Evolutionary conservation across 2,113 vertebrate species (phyloP).

Genomic region (Gopherus evgoodei): DNA sequence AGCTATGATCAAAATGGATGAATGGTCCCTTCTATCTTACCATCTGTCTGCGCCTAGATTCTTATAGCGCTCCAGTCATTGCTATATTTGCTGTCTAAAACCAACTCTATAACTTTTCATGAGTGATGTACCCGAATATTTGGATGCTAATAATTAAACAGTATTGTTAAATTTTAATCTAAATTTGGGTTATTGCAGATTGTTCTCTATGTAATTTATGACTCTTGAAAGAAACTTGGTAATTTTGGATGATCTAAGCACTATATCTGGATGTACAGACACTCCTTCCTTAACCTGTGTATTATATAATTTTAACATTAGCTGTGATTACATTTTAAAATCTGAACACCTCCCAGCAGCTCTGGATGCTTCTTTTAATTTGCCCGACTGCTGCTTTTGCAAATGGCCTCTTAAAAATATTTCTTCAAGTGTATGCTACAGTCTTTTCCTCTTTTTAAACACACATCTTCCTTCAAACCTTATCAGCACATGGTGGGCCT

Average conservation of each 20-base stretch:
- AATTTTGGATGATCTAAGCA: too few relatives aligned
- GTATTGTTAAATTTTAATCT: too few relatives aligned
- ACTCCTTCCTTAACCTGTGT: too few relatives aligned
- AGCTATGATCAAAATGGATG: not conserved
- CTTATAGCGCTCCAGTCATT: not conserved
- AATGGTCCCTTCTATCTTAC: rapidly evolving
- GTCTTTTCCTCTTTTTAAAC: not conserved
- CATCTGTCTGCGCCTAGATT: rapidly evolving
- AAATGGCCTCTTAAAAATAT: not conserved
- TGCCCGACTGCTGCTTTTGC: not conserved
- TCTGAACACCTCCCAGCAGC: not conserved
- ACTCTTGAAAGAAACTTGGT: too few relatives aligned
- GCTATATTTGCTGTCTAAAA: not conserved
- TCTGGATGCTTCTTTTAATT: not conserved
- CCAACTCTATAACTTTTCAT: too few relatives aligned
- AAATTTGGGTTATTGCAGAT: too few relatives aligned
- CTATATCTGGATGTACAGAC: too few relatives aligned
- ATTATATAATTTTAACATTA: too few relatives aligned
- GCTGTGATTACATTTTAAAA: too few relatives aligned
- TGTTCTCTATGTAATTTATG: too few relatives aligned
- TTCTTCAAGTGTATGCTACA: rapidly evolving
- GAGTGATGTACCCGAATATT: too few relatives aligned
- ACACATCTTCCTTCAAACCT: not conserved
- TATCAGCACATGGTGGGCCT: not conserved
- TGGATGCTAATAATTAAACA: too few relatives aligned